Percentiles rank a stretch among this genome's conserved stretches.
phyloP scores from a whole-genome alignment of 2,113 vertebrate genomes.

The Phylloscopus whistleri region DNA sequence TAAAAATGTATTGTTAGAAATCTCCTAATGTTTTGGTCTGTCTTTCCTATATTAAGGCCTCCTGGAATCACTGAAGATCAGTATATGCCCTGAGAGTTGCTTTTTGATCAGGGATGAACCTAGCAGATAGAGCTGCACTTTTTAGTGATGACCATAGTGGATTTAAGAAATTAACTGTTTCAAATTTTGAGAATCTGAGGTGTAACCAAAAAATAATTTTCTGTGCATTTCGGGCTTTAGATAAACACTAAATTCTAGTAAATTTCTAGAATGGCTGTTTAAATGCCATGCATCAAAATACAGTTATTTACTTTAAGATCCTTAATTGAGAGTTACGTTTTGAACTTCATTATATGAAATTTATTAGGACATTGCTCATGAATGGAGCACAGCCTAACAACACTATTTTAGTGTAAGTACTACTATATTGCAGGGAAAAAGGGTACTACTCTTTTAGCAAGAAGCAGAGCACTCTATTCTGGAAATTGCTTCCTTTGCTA shows the following conservation, averaged over 20 bases:
- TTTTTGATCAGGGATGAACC: background rate
- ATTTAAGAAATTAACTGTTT: background rate
- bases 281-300: background rate
- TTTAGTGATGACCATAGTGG: background rate
- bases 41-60: background rate
- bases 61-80: background rate
- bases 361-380: background rate
- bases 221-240: background rate
- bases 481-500: conserved; percentile 26
- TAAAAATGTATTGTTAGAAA: background rate
- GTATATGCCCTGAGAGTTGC: background rate
- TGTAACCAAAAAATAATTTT: background rate
- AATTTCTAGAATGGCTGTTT: background rate
- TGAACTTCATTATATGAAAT: background rate
- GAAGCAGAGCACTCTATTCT: background rate
- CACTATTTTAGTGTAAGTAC: background rate
- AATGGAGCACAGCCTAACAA: background rate
- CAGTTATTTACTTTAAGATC: background rate
- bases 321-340: background rate
- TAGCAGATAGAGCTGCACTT: background rate
- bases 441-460: background rate
- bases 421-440: background rate
- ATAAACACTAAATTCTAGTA: background rate
- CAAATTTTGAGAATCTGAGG: background rate
- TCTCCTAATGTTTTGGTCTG: background rate